phyloP scores from a whole-genome alignment of 2,888 invertebrate genomes.

The Cheiracanthium punctorium region DNA sequence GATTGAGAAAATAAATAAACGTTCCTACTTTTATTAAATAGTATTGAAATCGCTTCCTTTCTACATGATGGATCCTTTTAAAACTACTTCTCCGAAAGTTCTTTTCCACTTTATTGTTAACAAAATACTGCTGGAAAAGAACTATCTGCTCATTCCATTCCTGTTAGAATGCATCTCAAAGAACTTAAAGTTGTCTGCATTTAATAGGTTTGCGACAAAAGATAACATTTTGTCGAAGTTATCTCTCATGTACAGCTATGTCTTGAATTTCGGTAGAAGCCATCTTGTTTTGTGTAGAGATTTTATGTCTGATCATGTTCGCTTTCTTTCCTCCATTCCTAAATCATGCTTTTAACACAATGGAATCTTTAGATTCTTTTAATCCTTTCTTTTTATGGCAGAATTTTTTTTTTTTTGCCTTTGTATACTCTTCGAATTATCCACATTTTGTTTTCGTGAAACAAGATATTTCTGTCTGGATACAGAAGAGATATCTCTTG shows the following conservation, averaged over 20 bases:
- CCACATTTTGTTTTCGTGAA: constrained; percentile 35
- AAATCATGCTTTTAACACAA: neutral
- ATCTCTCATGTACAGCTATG: neutral
- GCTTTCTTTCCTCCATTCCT: neutral
- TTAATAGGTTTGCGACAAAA: neutral
- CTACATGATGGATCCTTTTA: neutral
- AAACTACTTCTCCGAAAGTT: neutral
- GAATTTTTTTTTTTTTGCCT: neutral
- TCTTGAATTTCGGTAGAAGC: no score
- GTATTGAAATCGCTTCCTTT: neutral
- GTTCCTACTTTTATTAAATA: no score
- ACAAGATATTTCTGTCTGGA: constrained; percentile 31
- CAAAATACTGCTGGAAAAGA: neutral
- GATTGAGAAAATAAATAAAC: no score
- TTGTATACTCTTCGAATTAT: constrained; percentile 55
- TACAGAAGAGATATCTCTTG: neutral
- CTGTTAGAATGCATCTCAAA: constrained; percentile 30
- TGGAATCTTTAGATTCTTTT: neutral
- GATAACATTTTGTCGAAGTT: neutral
- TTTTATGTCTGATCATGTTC: neutral
- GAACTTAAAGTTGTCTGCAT: constrained; percentile 42
- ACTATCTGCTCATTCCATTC: neutral
- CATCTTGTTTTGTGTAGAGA: neutral
- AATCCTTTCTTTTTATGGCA: neutral
- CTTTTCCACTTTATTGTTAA: neutral